Conservation (phyloP, 2,797 vertebrate species). For the Melanotaenia boesemani region DNA sequence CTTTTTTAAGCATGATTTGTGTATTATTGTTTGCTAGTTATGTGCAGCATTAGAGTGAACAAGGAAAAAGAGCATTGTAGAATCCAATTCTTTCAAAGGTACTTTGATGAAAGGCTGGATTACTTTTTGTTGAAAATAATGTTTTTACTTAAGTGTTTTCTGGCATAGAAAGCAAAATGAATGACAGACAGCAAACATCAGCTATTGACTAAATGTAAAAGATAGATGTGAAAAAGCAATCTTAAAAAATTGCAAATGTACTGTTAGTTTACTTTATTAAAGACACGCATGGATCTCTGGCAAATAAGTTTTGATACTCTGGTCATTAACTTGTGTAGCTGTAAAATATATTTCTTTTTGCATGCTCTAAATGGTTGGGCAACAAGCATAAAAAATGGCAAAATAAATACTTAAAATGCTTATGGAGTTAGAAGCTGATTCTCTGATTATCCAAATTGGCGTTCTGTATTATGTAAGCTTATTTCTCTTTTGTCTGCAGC, state of each 20-base stretch:
- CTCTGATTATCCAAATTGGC: too few relatives aligned
- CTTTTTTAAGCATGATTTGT: background rate
- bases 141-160: background rate
- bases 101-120: too few relatives aligned
- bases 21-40: background rate
- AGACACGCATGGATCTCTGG: too few relatives aligned
- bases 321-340: background rate
- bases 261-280: too few relatives aligned
- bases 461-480: too few relatives aligned
- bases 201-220: background rate
- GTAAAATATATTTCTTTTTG: background rate
- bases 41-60: too few relatives aligned
- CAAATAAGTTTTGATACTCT: background rate
- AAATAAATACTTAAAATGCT: background rate
- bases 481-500: too few relatives aligned
- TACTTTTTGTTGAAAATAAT: background rate
- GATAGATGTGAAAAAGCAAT: background rate
- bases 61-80: background rate
- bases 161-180: background rate
- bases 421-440: background rate
- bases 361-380: background rate
- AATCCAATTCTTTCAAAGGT: too few relatives aligned
- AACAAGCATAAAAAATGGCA: background rate
- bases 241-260: too few relatives aligned
- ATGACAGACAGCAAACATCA: background rate